Evolutionary conservation across 2,888 invertebrate genomes (phyloP).

Genomic region (Anoplius nigerrimus): DNA sequence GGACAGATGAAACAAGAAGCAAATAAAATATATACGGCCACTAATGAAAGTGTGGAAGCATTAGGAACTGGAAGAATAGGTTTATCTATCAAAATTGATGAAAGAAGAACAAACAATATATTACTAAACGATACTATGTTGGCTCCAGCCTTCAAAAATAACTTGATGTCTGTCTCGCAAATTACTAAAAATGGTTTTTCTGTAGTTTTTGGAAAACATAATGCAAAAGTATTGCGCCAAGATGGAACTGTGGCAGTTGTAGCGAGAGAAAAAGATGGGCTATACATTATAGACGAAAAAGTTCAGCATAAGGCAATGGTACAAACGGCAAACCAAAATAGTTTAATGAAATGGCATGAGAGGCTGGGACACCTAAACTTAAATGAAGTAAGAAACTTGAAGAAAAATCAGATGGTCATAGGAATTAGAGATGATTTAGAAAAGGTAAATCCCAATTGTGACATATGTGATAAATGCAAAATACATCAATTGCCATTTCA

Average conservation of each 20-base stretch:
- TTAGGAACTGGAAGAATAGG: neutral
- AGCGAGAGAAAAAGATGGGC: neutral
- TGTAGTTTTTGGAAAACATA: constrained; percentile 8
- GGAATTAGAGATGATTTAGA: constrained; percentile 6
- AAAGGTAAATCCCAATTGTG: neutral
- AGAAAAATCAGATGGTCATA: constrained; percentile 12
- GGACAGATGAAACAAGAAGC: neutral
- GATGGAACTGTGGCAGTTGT: constrained; percentile 7
- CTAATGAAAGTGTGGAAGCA: neutral
- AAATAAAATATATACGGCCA: neutral
- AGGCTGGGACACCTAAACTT: no score
- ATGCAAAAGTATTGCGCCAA: neutral
- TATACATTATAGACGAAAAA: constrained; percentile 13
- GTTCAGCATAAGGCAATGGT: neutral
- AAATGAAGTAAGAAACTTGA: constrained; percentile 15
- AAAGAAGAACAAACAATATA: neutral
- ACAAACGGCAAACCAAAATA: neutral
- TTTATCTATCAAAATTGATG: neutral
- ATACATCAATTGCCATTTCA: constrained; percentile 14
- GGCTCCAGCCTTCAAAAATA: neutral
- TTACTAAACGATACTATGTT: neutral
- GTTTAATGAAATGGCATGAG: constrained; percentile 13
- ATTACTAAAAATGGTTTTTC: constrained; percentile 11
- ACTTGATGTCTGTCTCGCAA: constrained; percentile 9
- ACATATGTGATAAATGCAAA: constrained; percentile 9